Evolutionary conservation across 2,113 vertebrate genomes (phyloP), one percentile per base, ranked within the genome.

Genomic region (Loxodonta africana): DNA sequence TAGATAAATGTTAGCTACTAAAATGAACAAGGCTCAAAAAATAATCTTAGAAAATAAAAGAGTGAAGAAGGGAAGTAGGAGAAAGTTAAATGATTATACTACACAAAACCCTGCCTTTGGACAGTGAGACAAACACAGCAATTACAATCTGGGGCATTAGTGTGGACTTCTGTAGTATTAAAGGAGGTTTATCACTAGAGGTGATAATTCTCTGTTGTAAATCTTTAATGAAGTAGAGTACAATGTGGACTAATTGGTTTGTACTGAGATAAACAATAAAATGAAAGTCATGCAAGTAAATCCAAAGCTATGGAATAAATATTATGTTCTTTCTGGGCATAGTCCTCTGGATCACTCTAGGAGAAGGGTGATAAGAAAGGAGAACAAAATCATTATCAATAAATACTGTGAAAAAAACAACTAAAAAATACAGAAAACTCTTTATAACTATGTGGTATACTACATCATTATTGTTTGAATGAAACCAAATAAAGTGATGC

Each of bases 341-440:
- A 83, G 25, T 51, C 33, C 83, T 89, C 20, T 91, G 33, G 80
- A 33, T 33, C 15, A 15, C n/a, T 96, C 81, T 78, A 2, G 94
- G 14, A 85, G 3, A 76, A 85, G 76, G 62, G 28, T 12, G 8
- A 87, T 88, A 80, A 46, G 48, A 78, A 51, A 82, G 26, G 2
- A 8, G 41, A 48, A 48, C 33, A 87, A 73, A 71, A 2, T 57
- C 26, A 51, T 88, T 85, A 4, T 23, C 9, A 96, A 15, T 91
- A 95, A 97, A 71, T 69, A 63, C n/a, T 83, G n/a, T 51, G 41
- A 93, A 82, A 78, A 78, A 33, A 28, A 2, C 8, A 92, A 37
- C 11, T 63, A 15, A 69, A 46, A 44, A 7, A 57, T 57, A 18
- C 48, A 77, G 18, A 74, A 92, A 41, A 26, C 51, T 14, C 5